Conservation (phyloP, 2,797 vertebrate species). For the Champsocephalus esox region DNA sequence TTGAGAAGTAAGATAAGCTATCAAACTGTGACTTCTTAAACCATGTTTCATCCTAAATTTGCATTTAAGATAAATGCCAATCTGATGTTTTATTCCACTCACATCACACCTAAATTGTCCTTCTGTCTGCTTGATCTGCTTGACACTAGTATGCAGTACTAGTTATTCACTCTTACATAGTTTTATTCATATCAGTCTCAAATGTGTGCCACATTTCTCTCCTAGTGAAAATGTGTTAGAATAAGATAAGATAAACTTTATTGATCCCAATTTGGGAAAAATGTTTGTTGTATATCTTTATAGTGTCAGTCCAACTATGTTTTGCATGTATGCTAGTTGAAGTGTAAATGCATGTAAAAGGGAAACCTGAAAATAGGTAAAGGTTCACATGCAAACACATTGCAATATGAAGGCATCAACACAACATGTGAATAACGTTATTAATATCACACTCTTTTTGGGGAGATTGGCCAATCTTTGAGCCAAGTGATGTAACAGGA, state of each 20-base stretch:
- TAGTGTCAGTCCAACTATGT: conserved; percentile 7
- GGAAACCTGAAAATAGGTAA: conserved; percentile 24
- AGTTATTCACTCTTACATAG: conserved; percentile 5
- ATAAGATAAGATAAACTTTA: not conserved
- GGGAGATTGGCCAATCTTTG: conserved; percentile 16
- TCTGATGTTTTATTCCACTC: conserved; percentile 9
- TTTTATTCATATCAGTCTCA: not conserved
- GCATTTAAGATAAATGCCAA: not conserved
- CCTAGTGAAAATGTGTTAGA: not conserved
- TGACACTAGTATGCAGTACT: conserved; percentile 4
- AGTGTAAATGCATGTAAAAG: conserved; percentile 26
- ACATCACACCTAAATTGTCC: not conserved
- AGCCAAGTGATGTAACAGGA: conserved; percentile 67
- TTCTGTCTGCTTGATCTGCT: conserved; percentile 4
- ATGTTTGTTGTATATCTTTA: conserved; percentile 8
- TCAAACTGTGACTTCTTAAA: conserved; percentile 24
- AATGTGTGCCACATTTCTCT: not conserved
- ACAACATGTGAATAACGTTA: conserved; percentile 26
- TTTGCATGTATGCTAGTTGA: conserved; percentile 1
- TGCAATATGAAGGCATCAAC: conserved; percentile 21
- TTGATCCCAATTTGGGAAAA: too few species aligned
- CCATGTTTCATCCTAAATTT: conserved; percentile 16
- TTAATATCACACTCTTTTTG: conserved; percentile 44
- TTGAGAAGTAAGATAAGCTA: not conserved
- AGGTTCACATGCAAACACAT: conserved; percentile 23